phyloP scores from a whole-genome alignment of 2,888 invertebrate species.

The Chrysolina americana region DNA sequence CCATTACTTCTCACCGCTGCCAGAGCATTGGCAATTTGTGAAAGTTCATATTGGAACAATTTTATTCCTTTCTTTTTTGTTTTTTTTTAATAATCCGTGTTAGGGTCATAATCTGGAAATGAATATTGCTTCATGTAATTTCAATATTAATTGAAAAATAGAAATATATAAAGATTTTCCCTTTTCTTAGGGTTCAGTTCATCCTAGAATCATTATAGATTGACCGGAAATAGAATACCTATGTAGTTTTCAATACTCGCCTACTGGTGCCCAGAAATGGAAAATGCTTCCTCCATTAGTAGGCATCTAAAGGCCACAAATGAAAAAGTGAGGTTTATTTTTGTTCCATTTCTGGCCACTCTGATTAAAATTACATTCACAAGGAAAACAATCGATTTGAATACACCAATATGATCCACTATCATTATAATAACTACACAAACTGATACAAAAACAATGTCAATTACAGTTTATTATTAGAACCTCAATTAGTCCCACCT shows the following conservation, averaged over 20 bases:
- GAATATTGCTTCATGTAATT: not conserved
- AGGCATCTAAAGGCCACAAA: not conserved
- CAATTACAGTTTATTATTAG: not conserved
- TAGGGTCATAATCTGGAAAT: not conserved
- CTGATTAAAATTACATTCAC: not conserved
- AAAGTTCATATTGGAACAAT: slow-evolving; percentile 1
- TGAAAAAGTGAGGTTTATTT: not conserved
- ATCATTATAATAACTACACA: not conserved
- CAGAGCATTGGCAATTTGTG: not conserved
- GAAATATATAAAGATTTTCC: no score
- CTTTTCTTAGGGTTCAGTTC: no score
- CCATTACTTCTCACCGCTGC: not conserved
- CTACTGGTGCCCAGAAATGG: not conserved
- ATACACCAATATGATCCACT: not conserved
- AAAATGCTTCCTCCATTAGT: not conserved
- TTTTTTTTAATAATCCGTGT: not conserved
- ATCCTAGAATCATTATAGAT: not conserved
- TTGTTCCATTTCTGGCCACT: not conserved
- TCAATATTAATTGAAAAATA: no score
- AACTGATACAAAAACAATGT: not conserved
- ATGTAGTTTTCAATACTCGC: not conserved
- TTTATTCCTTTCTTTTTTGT: not conserved
- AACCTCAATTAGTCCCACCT: not conserved
- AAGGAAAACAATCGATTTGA: not conserved
- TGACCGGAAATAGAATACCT: not conserved